phyloP scores from a whole-genome alignment of 2,113 vertebrate genomes.

The Indicator maculatus region DNA sequence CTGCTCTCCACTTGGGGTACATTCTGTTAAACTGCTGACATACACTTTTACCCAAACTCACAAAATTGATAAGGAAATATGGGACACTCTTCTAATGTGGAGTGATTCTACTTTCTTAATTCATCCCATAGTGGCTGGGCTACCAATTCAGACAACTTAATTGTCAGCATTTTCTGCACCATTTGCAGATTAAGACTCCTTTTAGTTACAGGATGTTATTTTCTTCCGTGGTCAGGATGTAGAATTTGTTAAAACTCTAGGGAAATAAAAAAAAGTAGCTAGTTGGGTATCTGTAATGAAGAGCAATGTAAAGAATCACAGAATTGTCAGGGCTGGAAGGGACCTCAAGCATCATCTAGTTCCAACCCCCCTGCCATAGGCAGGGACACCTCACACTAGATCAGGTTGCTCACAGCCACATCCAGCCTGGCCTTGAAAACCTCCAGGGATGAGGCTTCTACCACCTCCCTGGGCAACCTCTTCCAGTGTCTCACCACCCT shows the following conservation, averaged over 20 bases:
- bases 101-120: neutral
- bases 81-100: neutral
- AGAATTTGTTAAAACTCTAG: neutral
- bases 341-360: too few relatives aligned
- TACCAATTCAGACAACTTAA: neutral
- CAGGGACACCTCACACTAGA: too few relatives aligned
- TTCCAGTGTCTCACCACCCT: too few relatives aligned
- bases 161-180: neutral
- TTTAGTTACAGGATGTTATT: neutral
- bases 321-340: too few relatives aligned
- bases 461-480: too few relatives aligned
- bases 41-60: neutral
- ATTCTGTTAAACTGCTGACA: neutral
- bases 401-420: too few relatives aligned
- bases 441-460: too few relatives aligned
- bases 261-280: neutral
- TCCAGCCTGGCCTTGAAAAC: too few relatives aligned
- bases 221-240: neutral
- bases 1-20: neutral
- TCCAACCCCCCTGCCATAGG: too few relatives aligned
- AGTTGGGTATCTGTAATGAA: neutral
- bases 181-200: neutral
- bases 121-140: fast-evolving
- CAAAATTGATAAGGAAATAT: neutral
- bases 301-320: neutral